phyloP scores from a whole-genome alignment of 2,113 vertebrate species.

The Beaufortia kweichowensis region DNA sequence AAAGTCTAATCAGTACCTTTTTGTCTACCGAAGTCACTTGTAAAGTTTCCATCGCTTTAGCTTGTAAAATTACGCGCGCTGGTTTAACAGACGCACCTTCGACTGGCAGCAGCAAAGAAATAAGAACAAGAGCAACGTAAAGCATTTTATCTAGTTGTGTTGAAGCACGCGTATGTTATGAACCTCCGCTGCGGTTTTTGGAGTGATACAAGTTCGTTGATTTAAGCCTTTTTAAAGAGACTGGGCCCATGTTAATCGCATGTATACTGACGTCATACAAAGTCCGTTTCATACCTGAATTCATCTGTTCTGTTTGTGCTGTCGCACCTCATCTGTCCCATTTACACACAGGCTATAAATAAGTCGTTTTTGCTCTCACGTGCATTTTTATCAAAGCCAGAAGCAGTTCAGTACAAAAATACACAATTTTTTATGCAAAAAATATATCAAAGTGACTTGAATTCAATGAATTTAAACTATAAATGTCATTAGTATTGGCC shows the following conservation, averaged over 20 bases:
- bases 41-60: background rate
- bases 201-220: background rate
- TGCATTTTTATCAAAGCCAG: background rate
- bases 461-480: no score
- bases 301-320: background rate
- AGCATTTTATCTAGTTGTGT: constrained; percentile 4
- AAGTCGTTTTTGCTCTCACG: background rate
- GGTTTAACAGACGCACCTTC: background rate
- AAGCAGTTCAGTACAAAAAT: no score
- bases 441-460: no score
- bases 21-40: background rate
- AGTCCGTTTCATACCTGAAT: background rate
- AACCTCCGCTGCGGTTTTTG: background rate
- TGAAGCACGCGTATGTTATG: background rate
- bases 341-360: no score
- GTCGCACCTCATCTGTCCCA: no score
- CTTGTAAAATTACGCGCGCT: background rate
- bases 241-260: background rate
- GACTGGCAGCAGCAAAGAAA: background rate
- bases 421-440: no score
- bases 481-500: no score
- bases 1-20: background rate
- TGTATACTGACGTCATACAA: constrained; percentile 22
- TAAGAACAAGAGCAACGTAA: background rate
- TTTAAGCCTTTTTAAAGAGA: background rate